Conservation (phyloP, 2,797 vertebrate species). For the Acanthiza pusilla region DNA sequence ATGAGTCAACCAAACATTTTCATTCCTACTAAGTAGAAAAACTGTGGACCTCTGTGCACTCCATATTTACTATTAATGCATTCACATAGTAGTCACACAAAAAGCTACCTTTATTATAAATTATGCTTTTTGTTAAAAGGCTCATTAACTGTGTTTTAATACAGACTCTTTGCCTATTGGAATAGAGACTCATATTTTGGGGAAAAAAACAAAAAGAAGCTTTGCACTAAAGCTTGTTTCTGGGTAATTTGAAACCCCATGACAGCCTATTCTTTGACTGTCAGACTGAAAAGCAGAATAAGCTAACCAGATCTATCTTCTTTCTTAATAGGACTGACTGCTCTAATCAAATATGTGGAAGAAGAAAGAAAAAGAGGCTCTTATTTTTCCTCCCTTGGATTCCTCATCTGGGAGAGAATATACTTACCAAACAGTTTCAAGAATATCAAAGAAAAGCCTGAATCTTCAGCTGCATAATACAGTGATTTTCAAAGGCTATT, state of each 20-base stretch:
- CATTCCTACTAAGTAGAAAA: neutral
- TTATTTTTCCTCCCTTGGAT: neutral
- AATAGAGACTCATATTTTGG: slow-evolving; percentile 5
- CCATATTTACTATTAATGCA: neutral
- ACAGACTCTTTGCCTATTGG: slow-evolving; percentile 9
- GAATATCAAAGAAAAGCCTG: slow-evolving; percentile 18
- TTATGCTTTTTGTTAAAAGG: slow-evolving; percentile 10
- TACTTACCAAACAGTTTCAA: neutral
- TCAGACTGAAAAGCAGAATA: slow-evolving; percentile 43
- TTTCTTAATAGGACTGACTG: neutral
- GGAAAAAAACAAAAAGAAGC: neutral
- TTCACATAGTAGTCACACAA: neutral
- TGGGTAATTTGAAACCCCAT: slow-evolving; percentile 46
- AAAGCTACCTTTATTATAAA: neutral
- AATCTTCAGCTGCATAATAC: neutral
- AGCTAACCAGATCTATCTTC: slow-evolving; percentile 33
- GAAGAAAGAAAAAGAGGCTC: neutral
- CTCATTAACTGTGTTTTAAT: slow-evolving; percentile 47
- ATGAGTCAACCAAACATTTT: neutral
- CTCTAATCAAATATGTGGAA: slow-evolving; percentile 28
- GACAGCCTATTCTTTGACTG: slow-evolving; percentile 33
- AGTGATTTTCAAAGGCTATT: neutral
- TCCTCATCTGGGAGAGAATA: neutral
- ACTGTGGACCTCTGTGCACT: neutral
- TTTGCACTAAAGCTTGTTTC: slow-evolving; percentile 7